Base-by-base conservation (phyloP, 2,797 vertebrate genomes). In the Erpetoichthys calabaricus region DNA sequence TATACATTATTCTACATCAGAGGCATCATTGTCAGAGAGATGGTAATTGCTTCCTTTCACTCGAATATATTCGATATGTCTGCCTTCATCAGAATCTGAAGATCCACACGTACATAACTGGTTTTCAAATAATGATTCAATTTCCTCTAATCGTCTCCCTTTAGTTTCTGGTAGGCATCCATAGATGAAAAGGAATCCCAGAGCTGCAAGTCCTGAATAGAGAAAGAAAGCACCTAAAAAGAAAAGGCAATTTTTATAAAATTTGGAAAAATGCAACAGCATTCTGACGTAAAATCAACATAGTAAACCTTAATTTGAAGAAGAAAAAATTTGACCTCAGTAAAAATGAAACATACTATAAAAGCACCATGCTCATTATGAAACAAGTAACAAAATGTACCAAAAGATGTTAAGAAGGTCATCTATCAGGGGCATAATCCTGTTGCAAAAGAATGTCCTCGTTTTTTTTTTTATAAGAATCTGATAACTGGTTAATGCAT, bases 1-100 rank as follows among this genome's bases (percentile, higher is more conserved):
- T 7, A 54, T 54, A 69, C 76, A 70, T 78, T 90, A 99, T 68
- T 99, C 94, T 73, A 97, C 91, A 61, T 99, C 96, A 54, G 96
- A 99, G 7, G 90, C 92, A 45, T 99, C 96, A 59, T 99, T 99
- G 86, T 99, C 96, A 53, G 96, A 99, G 70, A 99, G 88, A 76
- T 98, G 96, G 71, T 98, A 98, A 85, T 98, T 99, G 67, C 92
- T 97, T 65, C 96, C 96, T 79, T 98, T 99, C 67, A 99, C 96
- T 56, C 95, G 87, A 72, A 99, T 99, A 73, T 99, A 99, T 74
- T 99, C 96, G 3, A 99, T 92, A 65, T 99, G 97, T 63, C 94
- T 84, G 6, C 85, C 93, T 68, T 98, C 92, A 63, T 98, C 96
- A 3, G 92, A 90, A 72, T 98, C 92, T 0, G 89, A 80, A 59